Evolutionary conservation across 2,888 invertebrate genomes (phyloP).

Genomic region (Melinaea menophilus): DNA sequence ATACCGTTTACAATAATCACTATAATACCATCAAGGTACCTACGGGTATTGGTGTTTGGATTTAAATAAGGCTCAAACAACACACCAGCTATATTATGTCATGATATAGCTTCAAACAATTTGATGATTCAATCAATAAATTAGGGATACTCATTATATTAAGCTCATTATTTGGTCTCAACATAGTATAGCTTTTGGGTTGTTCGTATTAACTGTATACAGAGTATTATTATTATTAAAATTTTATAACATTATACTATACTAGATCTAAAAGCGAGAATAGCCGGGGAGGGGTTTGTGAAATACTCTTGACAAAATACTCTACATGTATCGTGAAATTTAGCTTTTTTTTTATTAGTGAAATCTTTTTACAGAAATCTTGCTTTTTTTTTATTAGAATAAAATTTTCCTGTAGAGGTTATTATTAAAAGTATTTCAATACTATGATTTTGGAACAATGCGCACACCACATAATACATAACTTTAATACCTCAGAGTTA

Average conservation of each 20-base stretch:
- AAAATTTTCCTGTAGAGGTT: neutral
- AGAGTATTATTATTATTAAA: slow-evolving; percentile 6
- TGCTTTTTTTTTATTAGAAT: neutral
- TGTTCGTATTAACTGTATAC: slow-evolving; percentile 10
- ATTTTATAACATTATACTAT: neutral
- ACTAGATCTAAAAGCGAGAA: neutral
- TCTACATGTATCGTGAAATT: no score
- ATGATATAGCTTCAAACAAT: neutral
- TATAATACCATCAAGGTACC: slow-evolving; percentile 20
- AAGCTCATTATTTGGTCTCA: slow-evolving; percentile 23
- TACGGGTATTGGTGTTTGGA: slow-evolving; percentile 36
- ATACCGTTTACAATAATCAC: slow-evolving; percentile 18
- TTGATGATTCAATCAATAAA: neutral
- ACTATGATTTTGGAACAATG: slow-evolving; percentile 1
- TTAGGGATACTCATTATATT: neutral
- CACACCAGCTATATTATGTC: slow-evolving; percentile 19
- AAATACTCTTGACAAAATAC: neutral
- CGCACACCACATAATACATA: neutral
- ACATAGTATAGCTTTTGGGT: slow-evolving; percentile 23
- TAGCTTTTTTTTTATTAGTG: neutral
- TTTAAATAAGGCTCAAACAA: slow-evolving; percentile 21
- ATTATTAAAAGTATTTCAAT: slow-evolving; percentile 6
- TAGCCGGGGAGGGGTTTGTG: neutral
- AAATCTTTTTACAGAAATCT: neutral
- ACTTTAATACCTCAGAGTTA: neutral